Evolutionary conservation across 2,797 vertebrate genomes (phyloP).

Genomic region (Pseudopleuronectes americanus): DNA sequence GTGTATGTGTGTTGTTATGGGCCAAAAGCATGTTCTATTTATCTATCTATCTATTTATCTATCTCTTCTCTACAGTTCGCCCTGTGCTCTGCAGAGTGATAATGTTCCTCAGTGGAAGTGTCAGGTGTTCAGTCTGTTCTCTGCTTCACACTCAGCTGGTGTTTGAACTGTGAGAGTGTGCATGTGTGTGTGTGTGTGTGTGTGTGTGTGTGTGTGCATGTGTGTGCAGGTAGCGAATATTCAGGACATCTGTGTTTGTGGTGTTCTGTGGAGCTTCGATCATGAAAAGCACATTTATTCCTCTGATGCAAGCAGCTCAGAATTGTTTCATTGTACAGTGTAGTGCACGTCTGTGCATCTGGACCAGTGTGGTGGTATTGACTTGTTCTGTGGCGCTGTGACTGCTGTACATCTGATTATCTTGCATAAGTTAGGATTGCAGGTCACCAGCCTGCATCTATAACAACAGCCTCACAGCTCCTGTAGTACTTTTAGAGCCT

Average conservation of each 20-base stretch:
- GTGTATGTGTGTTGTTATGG: constrained; percentile 4
- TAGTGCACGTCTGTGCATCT: too few relatives aligned
- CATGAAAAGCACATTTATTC: neutral
- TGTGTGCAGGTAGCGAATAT: neutral
- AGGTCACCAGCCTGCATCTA: too few relatives aligned
- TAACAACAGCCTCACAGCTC: too few relatives aligned
- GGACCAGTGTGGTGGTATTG: too few relatives aligned
- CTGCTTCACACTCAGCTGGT: constrained; percentile 31
- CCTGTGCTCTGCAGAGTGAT: constrained; percentile 26
- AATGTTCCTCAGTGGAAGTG: constrained; percentile 31
- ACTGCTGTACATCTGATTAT: too few relatives aligned
- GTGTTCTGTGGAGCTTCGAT: neutral
- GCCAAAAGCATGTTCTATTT: constrained; percentile 9
- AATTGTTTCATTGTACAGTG: neutral
- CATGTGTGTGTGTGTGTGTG: neutral
- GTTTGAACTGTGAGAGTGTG: constrained; percentile 14
- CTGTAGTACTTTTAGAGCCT: too few relatives aligned
- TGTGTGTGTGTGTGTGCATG: neutral
- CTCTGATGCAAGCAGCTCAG: neutral
- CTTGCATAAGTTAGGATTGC: too few relatives aligned
- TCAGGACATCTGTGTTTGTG: too few relatives aligned
- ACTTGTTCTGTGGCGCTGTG: too few relatives aligned
- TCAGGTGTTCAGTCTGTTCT: constrained; percentile 44
- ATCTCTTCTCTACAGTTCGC: neutral
- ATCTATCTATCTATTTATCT: constrained; percentile 2